A percentile compares a stretch with the other conserved stretches of the same genome.
These are phyloP conservation scores for Phyllostomus hastatus DNA, from an alignment of 2,113 vertebrate species.

Conservation along the genomic window DNA sequence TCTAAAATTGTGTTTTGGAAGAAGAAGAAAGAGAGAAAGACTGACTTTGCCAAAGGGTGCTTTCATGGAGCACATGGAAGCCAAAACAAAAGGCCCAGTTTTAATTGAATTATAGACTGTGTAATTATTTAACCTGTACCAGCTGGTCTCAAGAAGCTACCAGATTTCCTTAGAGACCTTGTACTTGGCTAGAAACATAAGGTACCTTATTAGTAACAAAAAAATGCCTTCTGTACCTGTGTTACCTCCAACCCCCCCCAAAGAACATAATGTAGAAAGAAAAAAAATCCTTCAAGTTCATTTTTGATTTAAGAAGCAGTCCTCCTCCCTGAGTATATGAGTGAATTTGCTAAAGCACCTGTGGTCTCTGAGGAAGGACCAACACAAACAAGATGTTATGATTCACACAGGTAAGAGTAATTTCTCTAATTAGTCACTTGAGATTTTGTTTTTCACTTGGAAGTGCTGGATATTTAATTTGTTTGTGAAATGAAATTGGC, in stretches of 20 bases:
- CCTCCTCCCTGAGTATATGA: not conserved
- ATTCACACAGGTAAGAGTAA: constrained; percentile 62
- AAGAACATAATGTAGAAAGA: not conserved
- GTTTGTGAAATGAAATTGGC: constrained; percentile 47
- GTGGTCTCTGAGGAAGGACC: not conserved
- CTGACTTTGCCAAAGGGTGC: not conserved
- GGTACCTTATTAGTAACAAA: constrained; percentile 50
- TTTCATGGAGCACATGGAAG: constrained; percentile 62
- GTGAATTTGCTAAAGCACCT: not conserved
- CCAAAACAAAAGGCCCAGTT: constrained; percentile 67
- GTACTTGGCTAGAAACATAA: constrained; percentile 58
- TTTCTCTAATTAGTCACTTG: constrained; percentile 65
- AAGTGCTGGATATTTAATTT: constrained; percentile 58
- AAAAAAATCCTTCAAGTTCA: not conserved
- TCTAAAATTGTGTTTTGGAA: constrained; percentile 56
- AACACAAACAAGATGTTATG: constrained; percentile 44
- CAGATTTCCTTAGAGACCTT: constrained; percentile 75
- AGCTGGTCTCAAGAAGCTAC: constrained; percentile 78
- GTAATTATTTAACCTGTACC: constrained; percentile 79
- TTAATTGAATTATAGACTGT: constrained; percentile 80
- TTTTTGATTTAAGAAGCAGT: not conserved
- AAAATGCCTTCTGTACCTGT: constrained; percentile 48
- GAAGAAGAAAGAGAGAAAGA: not conserved
- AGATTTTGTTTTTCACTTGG: constrained; percentile 62
- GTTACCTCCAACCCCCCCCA: constrained; percentile 26